Percentiles rank a stretch among this genome's conserved stretches.
These are phyloP conservation scores for Maccullochella peelii DNA, from an alignment of 2,113 vertebrate genomes.

Conservation along the genomic window DNA sequence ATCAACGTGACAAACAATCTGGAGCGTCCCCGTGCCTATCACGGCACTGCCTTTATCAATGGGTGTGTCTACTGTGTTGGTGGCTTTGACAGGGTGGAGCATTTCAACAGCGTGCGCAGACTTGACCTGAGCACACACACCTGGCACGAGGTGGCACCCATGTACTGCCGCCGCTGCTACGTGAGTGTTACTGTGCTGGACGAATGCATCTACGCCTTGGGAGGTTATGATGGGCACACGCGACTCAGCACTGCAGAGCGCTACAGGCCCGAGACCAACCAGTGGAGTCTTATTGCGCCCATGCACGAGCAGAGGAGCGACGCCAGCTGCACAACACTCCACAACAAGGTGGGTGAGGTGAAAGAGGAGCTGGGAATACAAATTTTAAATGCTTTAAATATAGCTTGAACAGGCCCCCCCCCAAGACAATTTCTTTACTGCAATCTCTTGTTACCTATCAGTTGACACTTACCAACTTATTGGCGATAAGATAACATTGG, in stretches of 20 bases:
- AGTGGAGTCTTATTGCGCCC: slow-evolving; percentile 57
- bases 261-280: slow-evolving; percentile 57
- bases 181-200: slow-evolving; percentile 57
- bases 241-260: slow-evolving; percentile 57
- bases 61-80: slow-evolving; percentile 60
- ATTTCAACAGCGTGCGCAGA: slow-evolving; percentile 34
- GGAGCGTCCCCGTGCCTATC: slow-evolving; percentile 31
- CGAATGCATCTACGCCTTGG: slow-evolving; percentile 62
- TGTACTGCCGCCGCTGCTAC: slow-evolving; percentile 54
- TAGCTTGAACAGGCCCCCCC: too few relatives aligned
- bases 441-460: too few relatives aligned
- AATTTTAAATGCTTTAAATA: neutral
- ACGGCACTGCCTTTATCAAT: slow-evolving; percentile 41
- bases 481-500: neutral
- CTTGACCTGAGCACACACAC: slow-evolving; percentile 24
- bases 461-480: too few relatives aligned
- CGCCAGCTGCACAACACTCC: slow-evolving; percentile 81
- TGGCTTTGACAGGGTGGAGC: slow-evolving; percentile 36
- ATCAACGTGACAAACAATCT: neutral
- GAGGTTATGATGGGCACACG: slow-evolving; percentile 22
- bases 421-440: too few relatives aligned
- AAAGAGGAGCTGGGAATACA: neutral
- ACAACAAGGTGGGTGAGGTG: slow-evolving; percentile 81
- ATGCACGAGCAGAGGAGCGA: slow-evolving; percentile 59
- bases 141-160: slow-evolving; percentile 55